Base-by-base conservation (phyloP, 2,888 invertebrate species). In the Harpagoxenus sublaevis region DNA sequence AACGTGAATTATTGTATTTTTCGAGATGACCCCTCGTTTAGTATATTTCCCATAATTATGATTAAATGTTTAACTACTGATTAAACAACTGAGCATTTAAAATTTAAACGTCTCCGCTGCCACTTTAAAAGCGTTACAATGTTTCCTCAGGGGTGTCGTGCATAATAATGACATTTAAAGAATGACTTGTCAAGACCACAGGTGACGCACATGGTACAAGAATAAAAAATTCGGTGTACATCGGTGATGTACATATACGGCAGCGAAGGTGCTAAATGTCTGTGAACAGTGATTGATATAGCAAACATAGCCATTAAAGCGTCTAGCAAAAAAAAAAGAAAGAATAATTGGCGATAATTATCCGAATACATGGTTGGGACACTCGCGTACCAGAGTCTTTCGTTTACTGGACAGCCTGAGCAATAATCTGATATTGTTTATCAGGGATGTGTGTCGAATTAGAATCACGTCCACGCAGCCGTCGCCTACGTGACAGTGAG, bases 391-490 rank as follows among this genome's bases (percentile, higher is more conserved):
- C 95, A 97, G 96, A 93, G 96, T 96, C 86, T 96, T 96, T 89
- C 96, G 95, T 92, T 96, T 96, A 88, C 96, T 96, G 71, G 96
- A 96, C 71, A 97, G 95, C 87, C 97, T 96, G 48, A 97, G 93
- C 70, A 98, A 95, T 92, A 98, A 96, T 86, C 97, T 96, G 63
- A 98, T 94, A 94, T 97, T 97, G 92, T 98, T 97, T 57, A 97
- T 92, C 82, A 98, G 94, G 31, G 97, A 97, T 31, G 98, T 97
- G 92, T 97, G 97, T 65, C 96, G 96, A 55, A 98, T 97, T 60
- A 98, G 94, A 87, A 98, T 97, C 88, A 98, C 95, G 95, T 98
- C 97, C 84, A 97, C 96, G 93, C 96, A 97, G 45, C 98, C 98
- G 94, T 98, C 97, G 0, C 98, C 98, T 57, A 98, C 95, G 94